phyloP scores from a whole-genome alignment of 2,797 vertebrate genomes.

The Gobionotothen gibberifrons region DNA sequence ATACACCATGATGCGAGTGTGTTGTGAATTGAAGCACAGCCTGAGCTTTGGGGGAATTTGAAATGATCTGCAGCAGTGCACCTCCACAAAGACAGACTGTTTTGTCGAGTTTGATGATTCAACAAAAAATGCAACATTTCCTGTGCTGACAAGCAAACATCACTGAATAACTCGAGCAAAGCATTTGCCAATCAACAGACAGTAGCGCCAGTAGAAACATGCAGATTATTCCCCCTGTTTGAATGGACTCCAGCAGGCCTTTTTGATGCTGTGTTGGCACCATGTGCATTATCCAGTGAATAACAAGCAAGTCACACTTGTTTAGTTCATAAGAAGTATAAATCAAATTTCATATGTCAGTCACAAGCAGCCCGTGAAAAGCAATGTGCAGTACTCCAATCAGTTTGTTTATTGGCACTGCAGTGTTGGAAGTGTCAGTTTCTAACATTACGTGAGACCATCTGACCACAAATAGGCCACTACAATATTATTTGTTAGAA shows the following conservation, averaged over 20 bases:
- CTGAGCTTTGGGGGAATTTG: slow-evolving; percentile 19
- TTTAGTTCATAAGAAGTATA: slow-evolving; percentile 66
- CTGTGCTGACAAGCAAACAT: slow-evolving; percentile 73
- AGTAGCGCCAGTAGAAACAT: slow-evolving; percentile 76
- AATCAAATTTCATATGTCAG: slow-evolving; percentile 70
- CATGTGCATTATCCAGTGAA: slow-evolving; percentile 63
- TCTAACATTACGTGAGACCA: slow-evolving; percentile 14
- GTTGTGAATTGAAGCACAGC: slow-evolving; percentile 23
- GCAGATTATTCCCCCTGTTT: slow-evolving; percentile 77
- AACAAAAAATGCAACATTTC: slow-evolving; percentile 54
- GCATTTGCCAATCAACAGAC: slow-evolving; percentile 76
- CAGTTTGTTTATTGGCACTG: slow-evolving; percentile 32
- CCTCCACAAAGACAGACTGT: slow-evolving; percentile 55
- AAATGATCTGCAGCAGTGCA: slow-evolving; percentile 41
- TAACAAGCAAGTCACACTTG: slow-evolving; percentile 70
- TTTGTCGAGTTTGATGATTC: slow-evolving; percentile 65
- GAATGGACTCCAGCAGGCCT: slow-evolving; percentile 78
- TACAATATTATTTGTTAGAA: neutral
- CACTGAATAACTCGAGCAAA: slow-evolving; percentile 74
- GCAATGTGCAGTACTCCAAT: slow-evolving; percentile 40
- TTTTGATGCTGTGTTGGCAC: slow-evolving; percentile 70
- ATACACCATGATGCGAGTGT: slow-evolving; percentile 1
- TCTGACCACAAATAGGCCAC: slow-evolving; percentile 7
- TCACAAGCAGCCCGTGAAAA: slow-evolving; percentile 51
- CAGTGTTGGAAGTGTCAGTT: slow-evolving; percentile 19